Evolutionary conservation across 53 echinoderm and acorn worm genomes (phyloP).

Genomic region (Echinarachnius parma): DNA sequence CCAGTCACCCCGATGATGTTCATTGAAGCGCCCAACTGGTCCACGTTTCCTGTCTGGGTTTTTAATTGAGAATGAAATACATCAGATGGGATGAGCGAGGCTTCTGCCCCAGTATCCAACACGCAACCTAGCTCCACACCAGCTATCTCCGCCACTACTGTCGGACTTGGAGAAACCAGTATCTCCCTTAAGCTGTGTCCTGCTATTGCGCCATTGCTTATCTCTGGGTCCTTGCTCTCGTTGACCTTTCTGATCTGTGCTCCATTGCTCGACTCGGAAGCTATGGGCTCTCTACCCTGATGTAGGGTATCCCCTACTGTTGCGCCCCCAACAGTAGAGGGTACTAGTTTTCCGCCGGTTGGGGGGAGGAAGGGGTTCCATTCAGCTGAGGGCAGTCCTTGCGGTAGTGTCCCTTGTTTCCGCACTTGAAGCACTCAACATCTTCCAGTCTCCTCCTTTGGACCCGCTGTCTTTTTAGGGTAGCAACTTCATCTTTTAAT

Average conservation of each 20-base stretch:
- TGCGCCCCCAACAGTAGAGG: conserved; percentile 51
- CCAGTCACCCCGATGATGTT: conserved; percentile 41
- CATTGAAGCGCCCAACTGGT: not conserved
- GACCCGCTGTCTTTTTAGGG: not conserved
- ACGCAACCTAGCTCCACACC: conserved; percentile 28
- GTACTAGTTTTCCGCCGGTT: conserved; percentile 35
- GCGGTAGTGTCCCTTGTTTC: conserved; percentile 26
- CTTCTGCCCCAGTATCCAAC: conserved; percentile 43
- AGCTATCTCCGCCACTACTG: conserved; percentile 7
- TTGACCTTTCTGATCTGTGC: not conserved
- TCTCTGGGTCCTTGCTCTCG: not conserved
- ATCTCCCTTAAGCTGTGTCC: not conserved
- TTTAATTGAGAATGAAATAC: conserved; percentile 27
- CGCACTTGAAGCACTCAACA: conserved; percentile 7
- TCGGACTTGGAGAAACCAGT: conserved; percentile 28
- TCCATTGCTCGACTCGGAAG: not conserved
- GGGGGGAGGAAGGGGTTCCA: not conserved
- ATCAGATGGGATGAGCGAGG: conserved; percentile 40
- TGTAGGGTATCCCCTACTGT: conserved; percentile 16
- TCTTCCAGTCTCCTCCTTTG: not conserved
- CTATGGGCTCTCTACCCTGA: not conserved
- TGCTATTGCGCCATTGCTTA: not conserved
- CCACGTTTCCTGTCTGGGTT: not conserved
- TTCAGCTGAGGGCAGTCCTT: conserved; percentile 3
- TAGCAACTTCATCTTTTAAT: not conserved